Conservation (phyloP, 2,888 invertebrate genomes). For the Ennomos fuscantarius region DNA sequence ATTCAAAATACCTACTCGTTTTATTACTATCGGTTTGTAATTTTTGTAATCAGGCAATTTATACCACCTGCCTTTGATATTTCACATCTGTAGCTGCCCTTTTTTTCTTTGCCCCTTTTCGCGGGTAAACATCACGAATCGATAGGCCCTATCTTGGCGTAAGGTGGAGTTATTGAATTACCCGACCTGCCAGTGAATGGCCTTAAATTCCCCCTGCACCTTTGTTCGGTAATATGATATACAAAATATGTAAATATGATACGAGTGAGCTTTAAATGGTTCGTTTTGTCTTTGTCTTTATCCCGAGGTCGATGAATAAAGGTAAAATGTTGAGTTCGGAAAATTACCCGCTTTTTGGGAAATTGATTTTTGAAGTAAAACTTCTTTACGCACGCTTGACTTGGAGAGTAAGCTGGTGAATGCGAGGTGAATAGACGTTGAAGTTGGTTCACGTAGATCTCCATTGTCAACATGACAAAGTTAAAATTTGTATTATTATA, state of each 20-base stretch:
- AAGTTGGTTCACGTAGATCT: too few species aligned
- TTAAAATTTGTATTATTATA: too few species aligned
- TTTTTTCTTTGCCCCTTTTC: constrained; percentile 43
- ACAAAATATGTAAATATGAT: constrained; percentile 24
- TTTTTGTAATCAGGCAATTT: too few species aligned
- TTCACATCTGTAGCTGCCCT: constrained; percentile 26
- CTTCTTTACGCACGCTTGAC: too few species aligned
- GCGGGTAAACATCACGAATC: constrained; percentile 70
- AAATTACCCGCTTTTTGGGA: too few species aligned
- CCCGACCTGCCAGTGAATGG: constrained; percentile 50
- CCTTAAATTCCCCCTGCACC: constrained; percentile 36
- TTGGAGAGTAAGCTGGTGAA: too few species aligned
- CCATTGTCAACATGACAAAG: too few species aligned
- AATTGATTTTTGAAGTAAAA: too few species aligned
- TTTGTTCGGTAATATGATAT: constrained; percentile 23
- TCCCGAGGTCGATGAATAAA: not conserved
- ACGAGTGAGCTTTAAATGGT: constrained; percentile 9
- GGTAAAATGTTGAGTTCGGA: too few species aligned
- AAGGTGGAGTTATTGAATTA: constrained; percentile 67
- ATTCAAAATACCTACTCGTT: too few species aligned
- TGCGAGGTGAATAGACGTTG: too few species aligned
- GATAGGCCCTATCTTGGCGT: constrained; percentile 64
- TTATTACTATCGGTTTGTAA: too few species aligned
- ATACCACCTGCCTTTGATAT: not conserved
- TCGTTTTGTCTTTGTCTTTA: constrained; percentile 5